phyloP scores from a whole-genome alignment of 2,888 invertebrate genomes.

The Oscheius sp. region DNA sequence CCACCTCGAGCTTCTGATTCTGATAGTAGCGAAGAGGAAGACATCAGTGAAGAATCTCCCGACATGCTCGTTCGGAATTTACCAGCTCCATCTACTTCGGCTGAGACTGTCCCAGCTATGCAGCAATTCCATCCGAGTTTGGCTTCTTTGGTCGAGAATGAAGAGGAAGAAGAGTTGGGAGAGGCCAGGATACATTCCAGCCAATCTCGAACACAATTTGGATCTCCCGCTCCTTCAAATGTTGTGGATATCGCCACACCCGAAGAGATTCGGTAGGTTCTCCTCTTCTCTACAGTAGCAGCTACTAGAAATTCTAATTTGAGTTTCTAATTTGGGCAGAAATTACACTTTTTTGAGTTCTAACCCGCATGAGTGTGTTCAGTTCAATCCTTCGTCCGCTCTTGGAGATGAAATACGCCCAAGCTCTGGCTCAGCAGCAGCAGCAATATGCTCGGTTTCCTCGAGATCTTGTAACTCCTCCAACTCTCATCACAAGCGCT shows the following conservation, averaged over 20 bases:
- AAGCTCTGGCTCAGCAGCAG: neutral
- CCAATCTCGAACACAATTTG: constrained; percentile 29
- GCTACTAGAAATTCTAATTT: neutral
- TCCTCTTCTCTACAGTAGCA: neutral
- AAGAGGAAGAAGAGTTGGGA: constrained; percentile 28
- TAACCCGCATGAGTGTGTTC: constrained; percentile 26
- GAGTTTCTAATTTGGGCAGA: too few relatives aligned
- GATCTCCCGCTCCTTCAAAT: constrained; percentile 27
- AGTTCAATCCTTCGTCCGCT: constrained; percentile 33
- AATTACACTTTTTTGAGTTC: neutral
- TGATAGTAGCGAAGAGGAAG: constrained; percentile 44
- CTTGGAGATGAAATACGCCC: constrained; percentile 25
- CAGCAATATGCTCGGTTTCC: constrained; percentile 17
- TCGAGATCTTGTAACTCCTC: constrained; percentile 21
- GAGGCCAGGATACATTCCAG: constrained; percentile 7
- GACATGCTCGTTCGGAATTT: constrained; percentile 27
- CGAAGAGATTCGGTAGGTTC: constrained; percentile 59
- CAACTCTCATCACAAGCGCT: constrained; percentile 20
- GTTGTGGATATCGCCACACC: constrained; percentile 60
- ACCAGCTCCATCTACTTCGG: constrained; percentile 25
- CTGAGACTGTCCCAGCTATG: constrained; percentile 43
- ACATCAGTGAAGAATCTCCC: constrained; percentile 31
- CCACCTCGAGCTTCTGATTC: constrained; percentile 41
- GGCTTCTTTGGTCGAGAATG: constrained; percentile 50
- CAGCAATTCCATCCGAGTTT: constrained; percentile 50